Conservation (phyloP, 2,888 invertebrate species). For the Eledona agricola region DNA sequence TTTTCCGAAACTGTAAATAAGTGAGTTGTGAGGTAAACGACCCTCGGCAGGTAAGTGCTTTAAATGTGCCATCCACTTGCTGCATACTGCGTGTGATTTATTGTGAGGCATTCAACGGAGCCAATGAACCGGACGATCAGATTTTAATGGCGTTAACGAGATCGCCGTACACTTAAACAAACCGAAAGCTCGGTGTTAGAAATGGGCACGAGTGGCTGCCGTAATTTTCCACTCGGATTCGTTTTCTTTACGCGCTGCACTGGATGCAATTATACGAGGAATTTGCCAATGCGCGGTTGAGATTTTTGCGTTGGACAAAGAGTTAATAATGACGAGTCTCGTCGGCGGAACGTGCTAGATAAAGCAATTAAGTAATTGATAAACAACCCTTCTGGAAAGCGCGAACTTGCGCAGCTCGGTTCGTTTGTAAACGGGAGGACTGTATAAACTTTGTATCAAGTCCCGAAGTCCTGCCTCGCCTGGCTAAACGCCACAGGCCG, state of each 20-base stretch:
- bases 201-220: no score
- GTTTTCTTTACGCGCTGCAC: no score
- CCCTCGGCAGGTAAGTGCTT: constrained; percentile 27
- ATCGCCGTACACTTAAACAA: no score
- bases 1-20: no score
- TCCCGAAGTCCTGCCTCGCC: constrained; percentile 58
- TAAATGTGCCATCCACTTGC: constrained; percentile 47
- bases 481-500: constrained; percentile 61
- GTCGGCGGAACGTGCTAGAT: constrained; percentile 52
- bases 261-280: no score
- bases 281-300: no score
- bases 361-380: constrained; percentile 57
- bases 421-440: constrained; percentile 47
- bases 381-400: constrained; percentile 49
- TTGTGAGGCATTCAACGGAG: constrained; percentile 59
- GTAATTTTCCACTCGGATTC: no score
- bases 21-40: no score
- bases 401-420: constrained; percentile 40
- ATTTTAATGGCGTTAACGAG: constrained; percentile 56
- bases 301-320: no score
- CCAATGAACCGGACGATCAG: constrained; percentile 61
- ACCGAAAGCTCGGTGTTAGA: no score
- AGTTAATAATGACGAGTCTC: constrained; percentile 50
- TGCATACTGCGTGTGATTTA: constrained; percentile 56
- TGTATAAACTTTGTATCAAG: constrained; percentile 58